Conservation (phyloP, 2,888 invertebrate genomes). For the Disparrhopalites patrizii region DNA sequence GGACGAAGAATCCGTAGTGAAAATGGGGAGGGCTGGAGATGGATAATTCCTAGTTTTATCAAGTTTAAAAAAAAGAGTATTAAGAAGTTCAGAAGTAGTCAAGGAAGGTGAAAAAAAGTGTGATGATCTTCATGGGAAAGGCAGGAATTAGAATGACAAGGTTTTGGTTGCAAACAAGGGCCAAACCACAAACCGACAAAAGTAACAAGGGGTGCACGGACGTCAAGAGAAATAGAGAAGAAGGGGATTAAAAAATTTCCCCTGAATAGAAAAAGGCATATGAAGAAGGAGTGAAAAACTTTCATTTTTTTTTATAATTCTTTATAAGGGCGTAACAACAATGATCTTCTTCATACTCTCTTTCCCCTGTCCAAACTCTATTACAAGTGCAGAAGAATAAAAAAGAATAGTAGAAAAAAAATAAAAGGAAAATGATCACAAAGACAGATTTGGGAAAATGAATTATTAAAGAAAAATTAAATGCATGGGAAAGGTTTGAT, state of each 20-base stretch:
- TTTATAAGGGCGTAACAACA: no score
- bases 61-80: no score
- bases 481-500: conserved; percentile 19
- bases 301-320: no score
- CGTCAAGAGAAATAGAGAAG: background rate
- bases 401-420: background rate
- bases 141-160: conserved; percentile 16
- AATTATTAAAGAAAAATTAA: conserved; percentile 19
- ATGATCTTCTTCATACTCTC: no score
- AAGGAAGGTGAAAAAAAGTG: conserved; percentile 3
- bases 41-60: no score
- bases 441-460: conserved; percentile 12
- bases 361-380: no score
- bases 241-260: no score
- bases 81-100: no score
- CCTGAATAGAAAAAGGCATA: background rate
- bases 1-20: background rate
- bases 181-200: conserved; percentile 12
- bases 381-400: no score
- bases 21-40: no score
- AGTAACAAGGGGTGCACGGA: conserved; percentile 11
- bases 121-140: conserved; percentile 23
- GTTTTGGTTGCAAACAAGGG: conserved; percentile 13
- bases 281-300: background rate
- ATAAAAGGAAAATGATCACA: conserved; percentile 10